These are phyloP conservation scores for Diaprepes abbreviatus DNA, from an alignment of 2,888 invertebrate species.

Conservation along the genomic window DNA sequence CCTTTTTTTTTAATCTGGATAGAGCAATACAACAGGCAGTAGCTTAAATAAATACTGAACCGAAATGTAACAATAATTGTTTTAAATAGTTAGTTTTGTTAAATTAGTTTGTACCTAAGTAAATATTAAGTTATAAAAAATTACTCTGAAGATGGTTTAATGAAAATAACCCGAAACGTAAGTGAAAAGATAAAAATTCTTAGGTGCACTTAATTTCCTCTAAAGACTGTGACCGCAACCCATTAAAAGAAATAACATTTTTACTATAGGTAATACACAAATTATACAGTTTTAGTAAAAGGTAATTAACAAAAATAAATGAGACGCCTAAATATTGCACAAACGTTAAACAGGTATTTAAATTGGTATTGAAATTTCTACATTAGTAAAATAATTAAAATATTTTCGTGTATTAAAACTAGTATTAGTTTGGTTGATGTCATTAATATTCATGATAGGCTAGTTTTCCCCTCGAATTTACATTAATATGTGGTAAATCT, in stretches of 20 bases:
- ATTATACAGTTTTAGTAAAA: neutral
- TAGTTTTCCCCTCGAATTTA: conserved; percentile 21
- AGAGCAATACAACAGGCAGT: no score
- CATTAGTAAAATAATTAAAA: conserved; percentile 8
- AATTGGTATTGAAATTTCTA: conserved; percentile 8
- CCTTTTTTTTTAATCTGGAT: no score
- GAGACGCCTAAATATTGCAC: conserved; percentile 6
- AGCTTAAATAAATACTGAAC: no score
- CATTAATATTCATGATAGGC: conserved; percentile 31
- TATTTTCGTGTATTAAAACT: conserved; percentile 9
- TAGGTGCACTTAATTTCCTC: no score
- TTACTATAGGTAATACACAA: neutral
- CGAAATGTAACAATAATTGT: no score
- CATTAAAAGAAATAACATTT: neutral
- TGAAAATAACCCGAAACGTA: no score
- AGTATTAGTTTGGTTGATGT: neutral
- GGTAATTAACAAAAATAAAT: conserved; percentile 14
- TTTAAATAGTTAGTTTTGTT: no score
- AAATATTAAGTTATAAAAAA: no score
- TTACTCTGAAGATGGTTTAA: no score
- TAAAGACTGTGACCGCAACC: no score
- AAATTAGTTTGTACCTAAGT: no score
- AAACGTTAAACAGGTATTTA: neutral
- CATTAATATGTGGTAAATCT: conserved; percentile 27
- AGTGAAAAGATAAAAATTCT: no score